Base-by-base conservation (phyloP, 2,888 invertebrate species). In the Rhopalosiphum nymphaeae region DNA sequence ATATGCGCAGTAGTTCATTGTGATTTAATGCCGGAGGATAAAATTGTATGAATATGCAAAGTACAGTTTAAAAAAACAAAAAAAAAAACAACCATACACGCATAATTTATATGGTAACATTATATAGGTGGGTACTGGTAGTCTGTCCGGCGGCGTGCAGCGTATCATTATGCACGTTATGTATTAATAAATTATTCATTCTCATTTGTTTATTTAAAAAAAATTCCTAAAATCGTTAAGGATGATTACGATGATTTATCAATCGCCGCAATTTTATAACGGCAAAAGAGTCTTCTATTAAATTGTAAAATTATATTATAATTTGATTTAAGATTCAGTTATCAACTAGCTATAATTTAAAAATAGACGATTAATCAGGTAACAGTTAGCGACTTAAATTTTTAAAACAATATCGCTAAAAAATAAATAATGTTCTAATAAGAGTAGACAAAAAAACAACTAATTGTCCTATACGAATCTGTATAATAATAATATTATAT, bases 1-100 rank as follows among this genome's bases (percentile, higher is more conserved):
- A 25, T 53, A 53, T 56, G 67, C n/a, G 36, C 36, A 78, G n/a
- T 36, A 36, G 29, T 53, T 49, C 26, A 84, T 78, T 53, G 78
- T 91, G 53, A 42, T 53, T 91, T 91, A 78, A 91, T 78, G 49
- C 36, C 11, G 13, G 26, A 49, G 11, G 91, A 42, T 91, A 91
- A 78, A 53, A 13, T 36, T 36, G 21, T 21, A 91, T 91, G 91
- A 91, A 91, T 91, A 91, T 91, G 36, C 78, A 91, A 84, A 91
- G 29, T 91, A 42, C 7, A 91, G 42, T 91, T 78, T 49, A 78
- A 78, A 91, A 78, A 91, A 46, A 21, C 16, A 78, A 36, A 67
- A 78, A 78, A 78, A 36, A 67, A 36, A 67, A 67, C n/a, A 78
- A 78, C 9, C 21, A 36, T 36, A 78, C 36, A 1, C 36, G 78